Evolutionary conservation across 2,797 vertebrate genomes (phyloP), one percentile per base, ranked within the genome.

Genomic region (Acanthiza pusilla): DNA sequence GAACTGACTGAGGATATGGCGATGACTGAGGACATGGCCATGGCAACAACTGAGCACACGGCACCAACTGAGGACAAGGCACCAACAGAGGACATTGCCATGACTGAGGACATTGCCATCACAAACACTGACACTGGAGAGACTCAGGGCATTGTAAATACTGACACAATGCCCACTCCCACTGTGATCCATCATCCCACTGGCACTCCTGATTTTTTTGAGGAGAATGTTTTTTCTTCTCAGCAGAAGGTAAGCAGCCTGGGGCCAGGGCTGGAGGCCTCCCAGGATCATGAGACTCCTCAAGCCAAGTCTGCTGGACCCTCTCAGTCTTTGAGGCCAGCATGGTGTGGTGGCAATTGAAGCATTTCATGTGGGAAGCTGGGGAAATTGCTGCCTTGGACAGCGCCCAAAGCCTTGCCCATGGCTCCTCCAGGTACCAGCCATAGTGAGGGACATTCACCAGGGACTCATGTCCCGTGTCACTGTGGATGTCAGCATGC

Each of bases 381-480:
- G 32, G 30, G 18, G 5, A 43, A 43, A 8, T 4, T 55, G 4
- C 18, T 34, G 5, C 23, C 40, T 21, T 9, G 18, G 10, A 15
- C 30, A 72, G 38, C 0, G 0, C 8, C 10, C 14, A 10, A 34
- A 10, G 3, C 20, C 18, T 45, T 21, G 25, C 10, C 5, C 11
- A 13, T 10, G 8, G 7, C 10, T 27, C 15, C 3, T 50, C 8
- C 65, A 80, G 77, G 45, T 50, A 30, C 65, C 45, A 23, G 34
- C 9, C 30, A n/a, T 50, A 4, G 53, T 67, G 9, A 58, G 7
- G 23, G 14, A 4, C 11, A 57, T 67, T 2, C 43, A 80, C 23
- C 30, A 68, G 23, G 11, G 15, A 2, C 43, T 68, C 1, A 1
- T 1, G 2, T 22, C 23, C 18, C 11, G 11, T 2, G 3, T 0